These are phyloP conservation scores for Turnix velox DNA, from an alignment of 2,113 vertebrate species.

Conservation along the genomic window DNA sequence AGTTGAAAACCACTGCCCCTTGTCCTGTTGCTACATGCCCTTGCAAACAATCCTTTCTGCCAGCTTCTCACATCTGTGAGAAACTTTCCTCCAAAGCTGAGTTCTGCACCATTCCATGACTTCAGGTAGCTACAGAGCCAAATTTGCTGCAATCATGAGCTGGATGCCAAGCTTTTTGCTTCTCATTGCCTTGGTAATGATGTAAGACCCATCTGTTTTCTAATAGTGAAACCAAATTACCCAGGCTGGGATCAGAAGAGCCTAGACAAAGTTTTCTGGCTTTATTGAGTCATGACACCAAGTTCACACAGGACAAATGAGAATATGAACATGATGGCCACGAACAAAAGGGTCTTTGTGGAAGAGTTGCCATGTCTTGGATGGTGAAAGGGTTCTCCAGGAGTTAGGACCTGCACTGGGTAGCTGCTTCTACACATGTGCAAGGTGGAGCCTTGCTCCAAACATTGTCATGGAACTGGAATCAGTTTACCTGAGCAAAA, in stretches of 20 bases:
- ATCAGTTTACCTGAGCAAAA: background rate
- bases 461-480: background rate
- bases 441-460: background rate
- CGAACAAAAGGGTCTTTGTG: background rate
- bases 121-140: background rate
- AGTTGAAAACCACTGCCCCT: too few relatives aligned
- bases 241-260: background rate
- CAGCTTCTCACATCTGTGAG: background rate
- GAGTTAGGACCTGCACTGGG: background rate
- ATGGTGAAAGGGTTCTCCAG: background rate
- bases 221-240: background rate
- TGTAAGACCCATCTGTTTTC: background rate
- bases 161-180: background rate
- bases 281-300: background rate
- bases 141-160: accelerated
- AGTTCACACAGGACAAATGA: background rate
- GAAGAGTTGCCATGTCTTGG: background rate
- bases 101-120: background rate
- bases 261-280: background rate
- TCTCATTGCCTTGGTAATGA: accelerated
- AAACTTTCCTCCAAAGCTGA: background rate
- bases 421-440: background rate
- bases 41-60: too few relatives aligned
- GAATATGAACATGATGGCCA: background rate
- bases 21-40: too few relatives aligned